Evolutionary conservation across 92 coral and sea anemone genomes (phyloP).

Genomic region (Palythoa grandis): DNA sequence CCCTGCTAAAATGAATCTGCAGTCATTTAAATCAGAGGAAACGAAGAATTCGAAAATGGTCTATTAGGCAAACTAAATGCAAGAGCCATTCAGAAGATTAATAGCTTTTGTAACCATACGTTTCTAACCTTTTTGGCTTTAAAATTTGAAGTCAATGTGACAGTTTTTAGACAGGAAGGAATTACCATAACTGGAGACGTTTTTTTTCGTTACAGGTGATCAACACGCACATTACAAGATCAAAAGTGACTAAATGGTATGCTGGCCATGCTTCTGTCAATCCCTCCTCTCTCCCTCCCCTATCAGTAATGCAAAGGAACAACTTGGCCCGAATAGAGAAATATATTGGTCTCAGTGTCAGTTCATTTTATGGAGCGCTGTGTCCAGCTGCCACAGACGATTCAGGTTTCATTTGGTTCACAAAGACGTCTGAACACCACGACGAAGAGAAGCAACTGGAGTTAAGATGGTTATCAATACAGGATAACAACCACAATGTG

Average conservation of each 20-base stretch:
- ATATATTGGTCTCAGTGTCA: background rate
- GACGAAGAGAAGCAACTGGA: background rate
- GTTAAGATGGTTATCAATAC: background rate
- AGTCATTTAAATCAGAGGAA: too few species aligned
- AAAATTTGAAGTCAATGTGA: too few species aligned
- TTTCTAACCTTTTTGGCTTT: too few species aligned
- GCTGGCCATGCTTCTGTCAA: slow-evolving; percentile 30
- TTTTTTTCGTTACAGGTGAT: slow-evolving; percentile 26
- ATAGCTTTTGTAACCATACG: too few species aligned
- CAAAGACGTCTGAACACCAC: background rate
- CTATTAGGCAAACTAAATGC: too few species aligned
- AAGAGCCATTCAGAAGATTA: too few species aligned
- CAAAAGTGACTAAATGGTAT: slow-evolving; percentile 32
- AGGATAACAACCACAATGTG: background rate
- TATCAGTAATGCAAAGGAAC: background rate
- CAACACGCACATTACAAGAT: slow-evolving; percentile 40
- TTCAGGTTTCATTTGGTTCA: background rate
- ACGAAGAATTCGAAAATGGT: too few species aligned
- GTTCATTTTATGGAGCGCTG: background rate
- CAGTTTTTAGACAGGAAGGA: too few species aligned
- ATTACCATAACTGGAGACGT: too few species aligned
- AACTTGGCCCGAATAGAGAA: background rate
- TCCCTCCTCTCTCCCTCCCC: background rate
- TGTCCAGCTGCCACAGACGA: background rate
- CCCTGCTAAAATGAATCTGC: too few species aligned